Evolutionary conservation across 2,797 vertebrate species (phyloP), one percentile per base, ranked within the genome.

Genomic region (Esox lucius): DNA sequence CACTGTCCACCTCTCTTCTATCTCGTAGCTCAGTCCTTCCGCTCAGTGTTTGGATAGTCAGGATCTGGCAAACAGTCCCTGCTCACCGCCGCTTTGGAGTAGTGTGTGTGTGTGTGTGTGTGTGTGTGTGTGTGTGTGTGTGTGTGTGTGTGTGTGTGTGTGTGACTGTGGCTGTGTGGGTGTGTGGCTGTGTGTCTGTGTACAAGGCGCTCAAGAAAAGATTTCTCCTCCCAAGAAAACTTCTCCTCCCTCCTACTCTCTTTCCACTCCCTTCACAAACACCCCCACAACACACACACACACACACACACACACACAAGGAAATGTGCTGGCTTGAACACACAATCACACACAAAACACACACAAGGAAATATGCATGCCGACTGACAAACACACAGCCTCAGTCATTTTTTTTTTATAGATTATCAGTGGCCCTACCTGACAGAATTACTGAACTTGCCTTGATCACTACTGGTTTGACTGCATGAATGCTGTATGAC

Each of bases 401-500:
- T 70, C 70, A 71, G 67, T 51, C 22, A 1, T 1, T 61, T 5
- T 61, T 61, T 31, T 31, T 46, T 4, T 2, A 13, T 11, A 26
- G 22, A 61, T 26, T 24, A 26, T 61, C 24, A 26, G 56, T 24
- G 24, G 26, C 65, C 15, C 65, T 7, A 22, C 39, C 16, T 42
- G 67, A 68, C 67, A 70, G 22, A 26, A 61, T 8, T 12, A 13
- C 22, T 61, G 22, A 24, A 61, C 56, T 24, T 24, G n/a, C 56
- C 56, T 61, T 61, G 22, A 61, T 4, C 24, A 26, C 56, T 26
- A 61, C n/a, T 61, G 56, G 56, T 61, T 13, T 67, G 65, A 35
- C 17, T 31, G 78, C 82, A 46, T 73, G 49, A 75, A 77, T 69
- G 74, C 71, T 84, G 82, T 79, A 78, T 33, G 11, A 17, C 56